Percentiles rank a stretch among this genome's conserved stretches.
Evolutionary conservation across 2,797 vertebrate genomes (phyloP).

Genomic region (Oryzias dopingdopingensis): DNA sequence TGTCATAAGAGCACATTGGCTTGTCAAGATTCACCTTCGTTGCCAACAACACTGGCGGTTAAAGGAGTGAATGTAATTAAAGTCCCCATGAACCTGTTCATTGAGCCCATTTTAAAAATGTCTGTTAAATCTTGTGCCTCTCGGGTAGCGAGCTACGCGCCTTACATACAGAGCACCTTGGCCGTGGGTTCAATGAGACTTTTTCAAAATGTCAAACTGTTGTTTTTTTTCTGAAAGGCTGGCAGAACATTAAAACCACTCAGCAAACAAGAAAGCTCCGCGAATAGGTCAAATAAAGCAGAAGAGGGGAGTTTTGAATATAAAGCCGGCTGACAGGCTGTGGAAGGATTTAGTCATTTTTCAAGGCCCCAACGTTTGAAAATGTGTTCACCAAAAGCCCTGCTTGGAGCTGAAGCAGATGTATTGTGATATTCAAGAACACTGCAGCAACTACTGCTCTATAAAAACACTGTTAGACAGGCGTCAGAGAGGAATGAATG

Average conservation of each 20-base stretch:
- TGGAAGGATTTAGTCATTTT: no score
- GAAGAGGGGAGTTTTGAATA: slow-evolving; percentile 1
- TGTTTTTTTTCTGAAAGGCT: slow-evolving; percentile 17
- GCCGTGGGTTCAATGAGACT: slow-evolving; percentile 18
- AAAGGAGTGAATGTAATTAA: slow-evolving; percentile 76
- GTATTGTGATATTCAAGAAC: no score
- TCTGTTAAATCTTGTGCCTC: slow-evolving; percentile 61
- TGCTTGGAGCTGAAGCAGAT: no score
- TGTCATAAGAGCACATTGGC: slow-evolving; percentile 63
- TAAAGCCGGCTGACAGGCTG: no score
- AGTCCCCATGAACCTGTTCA: slow-evolving; percentile 69
- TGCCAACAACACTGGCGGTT: slow-evolving; percentile 59
- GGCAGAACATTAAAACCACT: slow-evolving; percentile 11
- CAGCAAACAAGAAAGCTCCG: not conserved
- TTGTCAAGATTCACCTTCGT: slow-evolving; percentile 70
- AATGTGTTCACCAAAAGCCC: no score
- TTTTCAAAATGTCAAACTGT: slow-evolving; percentile 24
- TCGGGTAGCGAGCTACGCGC: slow-evolving; percentile 13
- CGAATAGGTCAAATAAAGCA: slow-evolving; percentile 1
- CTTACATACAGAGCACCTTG: slow-evolving; percentile 41
- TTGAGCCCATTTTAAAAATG: slow-evolving; percentile 74
- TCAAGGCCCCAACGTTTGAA: no score
- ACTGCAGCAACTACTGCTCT: no score
- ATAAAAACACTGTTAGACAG: no score
- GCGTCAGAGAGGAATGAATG: no score